A percentile compares a stretch with the other conserved stretches of the same genome.
Evolutionary conservation across 2,888 invertebrate species (phyloP).

Genomic region (Hirtodrosophila confusa): DNA sequence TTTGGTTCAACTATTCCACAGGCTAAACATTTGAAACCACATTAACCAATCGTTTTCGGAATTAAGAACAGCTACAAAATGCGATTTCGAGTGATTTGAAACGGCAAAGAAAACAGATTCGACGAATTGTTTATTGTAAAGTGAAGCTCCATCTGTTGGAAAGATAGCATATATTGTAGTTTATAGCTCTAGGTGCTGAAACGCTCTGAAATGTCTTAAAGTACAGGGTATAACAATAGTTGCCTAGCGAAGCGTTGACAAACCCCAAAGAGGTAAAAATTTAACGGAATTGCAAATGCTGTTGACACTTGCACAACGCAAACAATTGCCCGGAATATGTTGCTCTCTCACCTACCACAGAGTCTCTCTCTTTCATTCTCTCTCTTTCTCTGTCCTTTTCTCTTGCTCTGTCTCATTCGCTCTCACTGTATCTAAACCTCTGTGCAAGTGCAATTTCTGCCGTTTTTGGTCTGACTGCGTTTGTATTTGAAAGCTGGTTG

Average conservation of each 20-base stretch:
- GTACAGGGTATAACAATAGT: constrained; percentile 30
- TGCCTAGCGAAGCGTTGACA: constrained; percentile 40
- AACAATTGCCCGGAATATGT: constrained; percentile 68
- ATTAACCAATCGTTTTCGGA: too few relatives aligned
- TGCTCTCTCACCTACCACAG: constrained; percentile 32
- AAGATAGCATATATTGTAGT: too few relatives aligned
- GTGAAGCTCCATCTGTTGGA: too few relatives aligned
- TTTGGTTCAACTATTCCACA: too few relatives aligned
- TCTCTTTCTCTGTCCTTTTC: neutral
- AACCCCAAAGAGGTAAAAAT: constrained; percentile 70
- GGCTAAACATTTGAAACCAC: too few relatives aligned
- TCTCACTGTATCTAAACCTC: neutral
- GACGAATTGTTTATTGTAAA: too few relatives aligned
- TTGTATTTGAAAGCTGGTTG: constrained; percentile 48
- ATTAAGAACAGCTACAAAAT: too few relatives aligned
- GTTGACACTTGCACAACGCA: constrained; percentile 77
- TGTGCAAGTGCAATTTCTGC: constrained; percentile 18
- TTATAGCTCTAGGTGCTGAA: too few relatives aligned
- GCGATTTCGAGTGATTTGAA: too few relatives aligned
- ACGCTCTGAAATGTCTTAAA: neutral
- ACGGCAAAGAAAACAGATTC: too few relatives aligned
- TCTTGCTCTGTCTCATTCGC: neutral
- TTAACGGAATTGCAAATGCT: constrained; percentile 75
- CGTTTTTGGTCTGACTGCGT: constrained; percentile 16
- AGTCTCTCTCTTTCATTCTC: neutral